phyloP scores from a whole-genome alignment of 2,797 vertebrate species.

The Scomberomorus guttatus region DNA sequence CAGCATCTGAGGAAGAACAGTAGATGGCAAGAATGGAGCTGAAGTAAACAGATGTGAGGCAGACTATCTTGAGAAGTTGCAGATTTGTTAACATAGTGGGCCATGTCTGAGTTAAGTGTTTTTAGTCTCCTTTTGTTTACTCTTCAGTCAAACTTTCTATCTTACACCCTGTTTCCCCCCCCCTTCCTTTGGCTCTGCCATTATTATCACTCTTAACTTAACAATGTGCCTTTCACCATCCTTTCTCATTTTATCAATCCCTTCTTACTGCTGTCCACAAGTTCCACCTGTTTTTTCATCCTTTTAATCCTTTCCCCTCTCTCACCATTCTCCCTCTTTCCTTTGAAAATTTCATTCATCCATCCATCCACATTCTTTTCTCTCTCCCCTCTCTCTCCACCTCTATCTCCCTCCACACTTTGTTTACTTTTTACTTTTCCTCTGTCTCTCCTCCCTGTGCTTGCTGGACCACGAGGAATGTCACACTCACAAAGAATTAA shows the following conservation, averaged over 20 bases:
- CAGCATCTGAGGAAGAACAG: conserved; percentile 9
- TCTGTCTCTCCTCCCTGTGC: conserved; percentile 47
- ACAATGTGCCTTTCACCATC: neutral
- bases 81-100: conserved; percentile 24
- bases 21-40: conserved; percentile 5
- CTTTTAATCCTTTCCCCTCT: neutral
- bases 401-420: conserved; percentile 13
- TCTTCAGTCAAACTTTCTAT: conserved; percentile 16
- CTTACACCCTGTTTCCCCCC: neutral
- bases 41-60: conserved; percentile 24
- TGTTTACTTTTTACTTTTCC: conserved; percentile 59
- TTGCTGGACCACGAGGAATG: conserved; percentile 69
- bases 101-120: neutral
- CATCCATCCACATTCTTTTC: conserved; percentile 41
- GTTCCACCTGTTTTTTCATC: conserved; percentile 5
- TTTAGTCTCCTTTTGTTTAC: conserved; percentile 25
- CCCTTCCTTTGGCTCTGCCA: neutral
- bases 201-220: neutral
- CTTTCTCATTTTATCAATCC: neutral
- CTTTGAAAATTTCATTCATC: conserved; percentile 38
- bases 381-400: conserved; percentile 14
- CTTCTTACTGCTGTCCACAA: neutral
- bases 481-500: conserved; percentile 76
- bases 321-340: neutral
- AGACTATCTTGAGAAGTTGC: conserved; percentile 4